These are phyloP conservation scores for Neoitamus cyanurus DNA, from an alignment of 2,888 invertebrate species.

Conservation along the genomic window DNA sequence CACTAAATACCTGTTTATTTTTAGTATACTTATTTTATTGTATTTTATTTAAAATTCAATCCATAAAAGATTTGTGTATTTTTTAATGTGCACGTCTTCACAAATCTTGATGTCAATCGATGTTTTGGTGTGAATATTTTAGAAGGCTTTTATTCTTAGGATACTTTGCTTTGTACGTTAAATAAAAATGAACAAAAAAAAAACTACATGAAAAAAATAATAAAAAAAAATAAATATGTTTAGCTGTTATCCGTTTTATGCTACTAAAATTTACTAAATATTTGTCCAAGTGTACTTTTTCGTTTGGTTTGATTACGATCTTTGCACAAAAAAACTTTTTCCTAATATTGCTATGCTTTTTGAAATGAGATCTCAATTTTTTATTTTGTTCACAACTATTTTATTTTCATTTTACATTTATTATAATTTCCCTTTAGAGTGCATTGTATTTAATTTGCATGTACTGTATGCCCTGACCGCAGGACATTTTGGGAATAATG, in stretches of 20 bases:
- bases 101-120: conserved; percentile 55
- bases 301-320: neutral
- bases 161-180: neutral
- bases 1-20: neutral
- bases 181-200: neutral
- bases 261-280: too few relatives aligned
- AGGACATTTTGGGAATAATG: neutral
- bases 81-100: conserved; percentile 50
- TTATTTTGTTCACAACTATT: too few relatives aligned
- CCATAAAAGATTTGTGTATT: conserved; percentile 45
- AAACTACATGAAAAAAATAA: neutral
- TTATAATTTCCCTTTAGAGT: neutral
- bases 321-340: neutral
- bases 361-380: too few relatives aligned
- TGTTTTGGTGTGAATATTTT: conserved; percentile 53
- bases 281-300: neutral
- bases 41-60: conserved; percentile 2
- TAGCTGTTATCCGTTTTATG: too few relatives aligned
- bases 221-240: neutral
- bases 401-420: neutral
- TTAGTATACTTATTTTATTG: neutral
- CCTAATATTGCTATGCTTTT: neutral
- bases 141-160: conserved; percentile 42
- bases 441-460: neutral
- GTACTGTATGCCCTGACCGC: too few relatives aligned